Percentiles rank a stretch among this genome's conserved stretches.
Conservation (phyloP, 2,113 vertebrate genomes). For the Chlorodrepanis virens region DNA sequence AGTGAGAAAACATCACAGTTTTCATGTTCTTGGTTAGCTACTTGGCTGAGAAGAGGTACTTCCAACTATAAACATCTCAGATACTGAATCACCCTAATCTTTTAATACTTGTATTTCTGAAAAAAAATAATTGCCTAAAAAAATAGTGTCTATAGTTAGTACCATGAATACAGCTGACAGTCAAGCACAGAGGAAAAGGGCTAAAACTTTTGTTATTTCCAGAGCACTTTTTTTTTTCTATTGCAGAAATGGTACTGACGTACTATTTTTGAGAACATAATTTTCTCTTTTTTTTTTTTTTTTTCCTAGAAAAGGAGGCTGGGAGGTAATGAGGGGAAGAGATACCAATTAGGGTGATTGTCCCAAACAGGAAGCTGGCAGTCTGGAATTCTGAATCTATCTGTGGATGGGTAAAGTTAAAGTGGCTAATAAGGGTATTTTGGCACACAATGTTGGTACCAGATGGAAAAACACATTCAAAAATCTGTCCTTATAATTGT, state of each 20-base stretch:
- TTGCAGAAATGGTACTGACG: not conserved
- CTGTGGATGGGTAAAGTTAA: not conserved
- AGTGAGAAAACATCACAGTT: not conserved
- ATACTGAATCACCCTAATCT: not conserved
- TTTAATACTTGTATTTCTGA: not conserved
- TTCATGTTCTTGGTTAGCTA: not conserved
- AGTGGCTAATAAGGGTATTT: not conserved
- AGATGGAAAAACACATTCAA: not conserved
- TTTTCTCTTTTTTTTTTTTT: not conserved
- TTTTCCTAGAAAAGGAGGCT: not conserved
- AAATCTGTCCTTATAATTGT: not conserved
- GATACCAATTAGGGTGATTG: not conserved
- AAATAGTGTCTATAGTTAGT: not conserved
- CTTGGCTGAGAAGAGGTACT: not conserved
- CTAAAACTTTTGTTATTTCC: not conserved
- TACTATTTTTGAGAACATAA: not conserved
- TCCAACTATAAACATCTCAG: not conserved
- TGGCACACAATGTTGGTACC: rapidly evolving
- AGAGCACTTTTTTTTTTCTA: not conserved
- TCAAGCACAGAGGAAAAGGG: not conserved
- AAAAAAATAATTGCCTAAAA: not conserved
- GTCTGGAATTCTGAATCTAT: not conserved
- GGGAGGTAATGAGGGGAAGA: rapidly evolving
- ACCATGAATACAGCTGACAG: not conserved
- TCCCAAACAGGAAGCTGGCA: not conserved